Evolutionary conservation across 2,888 invertebrate species (phyloP), one percentile per base, ranked within the genome.

Genomic region (Troides helena): DNA sequence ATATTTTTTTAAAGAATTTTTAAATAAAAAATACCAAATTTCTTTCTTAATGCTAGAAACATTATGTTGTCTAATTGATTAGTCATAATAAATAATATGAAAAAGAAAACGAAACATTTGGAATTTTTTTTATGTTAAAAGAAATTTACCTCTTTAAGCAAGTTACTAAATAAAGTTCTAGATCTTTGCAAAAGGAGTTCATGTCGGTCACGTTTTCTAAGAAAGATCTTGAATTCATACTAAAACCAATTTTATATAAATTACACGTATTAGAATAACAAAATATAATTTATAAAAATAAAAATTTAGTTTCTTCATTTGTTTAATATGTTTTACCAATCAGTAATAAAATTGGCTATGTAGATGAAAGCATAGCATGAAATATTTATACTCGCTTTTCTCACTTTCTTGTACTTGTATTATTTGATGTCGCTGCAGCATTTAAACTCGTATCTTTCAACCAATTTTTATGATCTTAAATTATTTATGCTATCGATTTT

Each of bases 101-200:
- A 18, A 1, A n/a, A n/a, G n/a, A n/a, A 5, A 7, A 18, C 18
- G 1, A 53, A 18, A n/a, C 18, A n/a, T 53, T 53, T 53, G n/a
- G 14, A 46, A 46, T 3, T n/a, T n/a, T n/a, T 6, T 6, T 53
- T n/a, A 53, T 53, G n/a, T 7, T 18, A 5, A n/a, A 53, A n/a
- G 8, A 2, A 18, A 62, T 21, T 74, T 79, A 91, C 92, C 85
- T 93, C 93, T 73, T 83, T 89, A 60, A 93, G 77, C 72, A 93
- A 80, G 80, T 93, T 92, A 71, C 88, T 89, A 72, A 93, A 93
- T 66, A 93, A 80, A 66, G 78, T 87, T 75, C 93, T 83, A 23
- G 92, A 92, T 75, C 79, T 86, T 77, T 93, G 93, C 23, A 93
- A 78, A 62, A 93, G 74, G 39, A 93, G 78, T 73, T 93, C 90